These are phyloP conservation scores for Mus pahari DNA, from an alignment of 2,113 vertebrate genomes.

Conservation along the genomic window DNA sequence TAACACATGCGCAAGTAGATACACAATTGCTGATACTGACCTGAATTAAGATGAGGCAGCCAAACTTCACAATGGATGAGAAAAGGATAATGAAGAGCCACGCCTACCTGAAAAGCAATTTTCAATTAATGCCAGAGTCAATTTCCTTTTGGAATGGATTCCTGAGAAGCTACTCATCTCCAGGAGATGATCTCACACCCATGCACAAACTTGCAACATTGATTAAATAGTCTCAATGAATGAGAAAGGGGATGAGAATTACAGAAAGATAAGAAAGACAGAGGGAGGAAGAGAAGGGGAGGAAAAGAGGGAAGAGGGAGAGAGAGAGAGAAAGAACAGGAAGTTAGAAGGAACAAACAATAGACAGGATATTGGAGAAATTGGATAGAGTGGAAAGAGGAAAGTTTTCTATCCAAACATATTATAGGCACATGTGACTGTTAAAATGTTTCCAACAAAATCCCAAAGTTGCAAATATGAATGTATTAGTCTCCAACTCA, in stretches of 20 bases:
- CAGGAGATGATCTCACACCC: background rate
- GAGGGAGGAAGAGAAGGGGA: background rate
- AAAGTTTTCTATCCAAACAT: no score
- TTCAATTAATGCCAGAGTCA: background rate
- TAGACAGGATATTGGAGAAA: no score
- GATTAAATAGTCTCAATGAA: background rate
- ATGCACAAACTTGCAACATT: background rate
- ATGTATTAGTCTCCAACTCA: background rate
- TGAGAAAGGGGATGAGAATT: background rate
- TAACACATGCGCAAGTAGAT: background rate
- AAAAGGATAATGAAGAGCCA: background rate
- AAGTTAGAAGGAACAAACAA: no score
- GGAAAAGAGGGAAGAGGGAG: accelerated
- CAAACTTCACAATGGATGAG: background rate
- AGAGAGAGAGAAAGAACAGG: background rate
- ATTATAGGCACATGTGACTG: background rate
- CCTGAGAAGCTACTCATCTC: background rate
- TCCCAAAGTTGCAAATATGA: background rate
- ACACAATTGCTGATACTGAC: background rate
- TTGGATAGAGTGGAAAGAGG: background rate
- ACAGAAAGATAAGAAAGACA: background rate
- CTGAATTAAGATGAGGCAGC: background rate
- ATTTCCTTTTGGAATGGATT: background rate
- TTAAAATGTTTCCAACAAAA: background rate
- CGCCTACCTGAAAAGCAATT: no score